Conservation (phyloP, 2,797 vertebrate genomes). For the Melanotaenia parkinsoni region DNA sequence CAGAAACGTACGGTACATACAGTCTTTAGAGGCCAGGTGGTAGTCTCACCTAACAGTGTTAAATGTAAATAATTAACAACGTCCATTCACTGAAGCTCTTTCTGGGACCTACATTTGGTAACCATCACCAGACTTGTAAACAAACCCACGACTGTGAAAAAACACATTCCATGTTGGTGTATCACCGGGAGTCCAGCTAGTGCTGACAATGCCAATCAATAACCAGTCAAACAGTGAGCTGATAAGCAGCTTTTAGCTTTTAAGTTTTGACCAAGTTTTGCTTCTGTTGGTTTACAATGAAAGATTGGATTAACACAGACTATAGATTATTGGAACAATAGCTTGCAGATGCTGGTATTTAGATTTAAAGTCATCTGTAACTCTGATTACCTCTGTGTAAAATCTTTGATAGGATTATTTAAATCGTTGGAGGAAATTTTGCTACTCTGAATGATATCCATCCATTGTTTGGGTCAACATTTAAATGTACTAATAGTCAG, state of each 20-base stretch:
- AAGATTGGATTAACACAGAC: slow-evolving; percentile 24
- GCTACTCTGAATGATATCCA: not conserved
- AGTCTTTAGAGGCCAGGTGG: not conserved
- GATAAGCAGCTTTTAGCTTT: slow-evolving; percentile 26
- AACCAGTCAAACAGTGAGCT: slow-evolving; percentile 30
- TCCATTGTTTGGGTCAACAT: not conserved
- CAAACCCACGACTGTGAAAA: slow-evolving; percentile 7
- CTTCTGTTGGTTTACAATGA: slow-evolving; percentile 10
- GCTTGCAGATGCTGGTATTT: not conserved
- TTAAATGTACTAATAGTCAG: not conserved
- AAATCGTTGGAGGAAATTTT: not conserved
- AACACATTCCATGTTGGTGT: slow-evolving; percentile 14
- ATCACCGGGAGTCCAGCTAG: slow-evolving; percentile 14
- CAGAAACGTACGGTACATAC: not conserved
- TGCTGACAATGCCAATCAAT: slow-evolving; percentile 59
- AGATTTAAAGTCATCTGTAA: not conserved
- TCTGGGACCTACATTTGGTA: not conserved
- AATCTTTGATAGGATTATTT: not conserved
- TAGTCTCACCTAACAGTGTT: slow-evolving; percentile 17
- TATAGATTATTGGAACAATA: not conserved
- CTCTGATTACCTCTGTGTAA: not conserved
- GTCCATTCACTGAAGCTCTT: slow-evolving; percentile 30
- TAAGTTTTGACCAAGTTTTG: slow-evolving; percentile 13
- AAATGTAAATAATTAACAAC: slow-evolving; percentile 62
- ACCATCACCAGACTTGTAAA: slow-evolving; percentile 33